Percentiles rank a stretch among this genome's conserved stretches.
phyloP scores from a whole-genome alignment of 2,113 vertebrate species.

The Nothocercus nigrocapillus region DNA sequence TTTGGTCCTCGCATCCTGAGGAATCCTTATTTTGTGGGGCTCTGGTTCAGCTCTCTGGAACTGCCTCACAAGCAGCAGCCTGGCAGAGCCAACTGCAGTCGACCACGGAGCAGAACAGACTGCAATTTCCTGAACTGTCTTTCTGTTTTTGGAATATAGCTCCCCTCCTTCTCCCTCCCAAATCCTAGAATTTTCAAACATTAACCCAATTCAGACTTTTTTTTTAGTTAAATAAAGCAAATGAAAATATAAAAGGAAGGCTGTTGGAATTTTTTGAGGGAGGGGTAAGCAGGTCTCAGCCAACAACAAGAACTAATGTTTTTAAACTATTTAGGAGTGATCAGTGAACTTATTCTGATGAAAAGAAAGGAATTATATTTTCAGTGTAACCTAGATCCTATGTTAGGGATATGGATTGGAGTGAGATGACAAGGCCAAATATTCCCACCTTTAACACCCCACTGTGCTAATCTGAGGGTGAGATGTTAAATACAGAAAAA shows the following conservation, averaged over 20 bases:
- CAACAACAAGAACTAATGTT: neutral
- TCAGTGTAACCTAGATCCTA: rapidly evolving
- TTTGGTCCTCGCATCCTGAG: constrained; percentile 6
- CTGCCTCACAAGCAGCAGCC: neutral
- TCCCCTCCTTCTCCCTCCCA: neutral
- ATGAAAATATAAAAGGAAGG: neutral
- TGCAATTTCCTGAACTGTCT: constrained; percentile 46
- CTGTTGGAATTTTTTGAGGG: neutral
- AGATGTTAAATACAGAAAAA: neutral
- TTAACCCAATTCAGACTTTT: neutral
- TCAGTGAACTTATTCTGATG: neutral
- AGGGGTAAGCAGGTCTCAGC: neutral
- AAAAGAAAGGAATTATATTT: neutral
- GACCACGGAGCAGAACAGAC: neutral
- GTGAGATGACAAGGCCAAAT: neutral
- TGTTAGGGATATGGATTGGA: neutral
- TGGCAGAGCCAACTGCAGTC: constrained; percentile 38
- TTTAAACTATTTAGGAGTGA: neutral
- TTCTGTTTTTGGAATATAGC: constrained; percentile 38
- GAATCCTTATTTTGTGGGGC: neutral
- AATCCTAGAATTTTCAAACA: neutral
- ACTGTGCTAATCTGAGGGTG: neutral
- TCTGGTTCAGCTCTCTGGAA: neutral
- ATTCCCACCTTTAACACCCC: constrained; percentile 8
- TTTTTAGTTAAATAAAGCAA: neutral